Conservation (phyloP, 2,888 invertebrate species). For the Allygus modestus region DNA sequence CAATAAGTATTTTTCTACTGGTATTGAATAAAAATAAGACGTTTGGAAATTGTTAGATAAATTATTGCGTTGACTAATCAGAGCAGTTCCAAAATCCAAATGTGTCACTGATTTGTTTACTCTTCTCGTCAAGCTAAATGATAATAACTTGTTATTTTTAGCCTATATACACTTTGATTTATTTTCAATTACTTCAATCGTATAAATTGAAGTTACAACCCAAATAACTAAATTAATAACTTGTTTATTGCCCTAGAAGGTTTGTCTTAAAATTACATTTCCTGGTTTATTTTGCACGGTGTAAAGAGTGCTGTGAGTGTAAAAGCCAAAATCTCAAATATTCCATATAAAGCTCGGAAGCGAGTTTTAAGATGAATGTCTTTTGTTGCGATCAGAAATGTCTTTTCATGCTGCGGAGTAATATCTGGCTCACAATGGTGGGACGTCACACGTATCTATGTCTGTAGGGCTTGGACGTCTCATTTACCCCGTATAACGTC, state of each 20-base stretch:
- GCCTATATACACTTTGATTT: background rate
- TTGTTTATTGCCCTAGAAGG: too few relatives aligned
- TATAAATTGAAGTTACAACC: too few relatives aligned
- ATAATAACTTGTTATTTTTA: background rate
- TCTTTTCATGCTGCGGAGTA: constrained; percentile 3
- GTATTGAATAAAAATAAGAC: background rate
- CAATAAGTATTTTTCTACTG: too few relatives aligned
- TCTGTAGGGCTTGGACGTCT: background rate
- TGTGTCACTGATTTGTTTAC: background rate
- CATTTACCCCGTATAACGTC: background rate
- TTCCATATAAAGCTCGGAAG: too few relatives aligned
- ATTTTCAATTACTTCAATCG: too few relatives aligned
- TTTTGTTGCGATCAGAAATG: background rate
- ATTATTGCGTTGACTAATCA: background rate
- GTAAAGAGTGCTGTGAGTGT: too few relatives aligned
- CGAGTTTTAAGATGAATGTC: background rate
- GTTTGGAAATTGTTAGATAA: background rate
- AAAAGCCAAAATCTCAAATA: too few relatives aligned
- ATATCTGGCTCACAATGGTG: background rate
- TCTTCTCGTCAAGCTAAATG: background rate
- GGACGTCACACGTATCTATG: background rate
- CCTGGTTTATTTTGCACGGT: too few relatives aligned
- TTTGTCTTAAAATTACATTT: too few relatives aligned
- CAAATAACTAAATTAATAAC: too few relatives aligned
- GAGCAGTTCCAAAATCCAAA: background rate